phyloP scores from a whole-genome alignment of 2,113 vertebrate genomes.

The Tachysurus vachellii region DNA sequence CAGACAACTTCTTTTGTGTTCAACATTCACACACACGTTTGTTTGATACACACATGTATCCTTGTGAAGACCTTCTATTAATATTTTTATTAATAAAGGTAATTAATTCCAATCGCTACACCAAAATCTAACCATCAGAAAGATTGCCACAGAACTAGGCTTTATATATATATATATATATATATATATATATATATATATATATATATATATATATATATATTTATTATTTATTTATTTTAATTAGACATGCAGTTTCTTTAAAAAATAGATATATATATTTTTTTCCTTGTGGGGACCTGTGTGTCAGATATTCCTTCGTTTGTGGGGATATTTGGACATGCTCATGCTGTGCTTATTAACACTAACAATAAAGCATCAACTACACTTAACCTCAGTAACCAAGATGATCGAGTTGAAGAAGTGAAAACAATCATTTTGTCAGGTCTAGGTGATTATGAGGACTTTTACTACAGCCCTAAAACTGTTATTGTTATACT shows the following conservation, averaged over 20 bases:
- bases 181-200: too few species aligned
- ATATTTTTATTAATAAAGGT: neutral
- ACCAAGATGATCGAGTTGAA: neutral
- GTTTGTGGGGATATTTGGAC: neutral
- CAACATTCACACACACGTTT: neutral
- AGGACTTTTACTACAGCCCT: neutral
- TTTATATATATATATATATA: too few species aligned
- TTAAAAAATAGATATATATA: neutral
- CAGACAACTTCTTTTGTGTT: neutral
- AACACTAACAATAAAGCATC: neutral
- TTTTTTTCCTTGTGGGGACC: neutral
- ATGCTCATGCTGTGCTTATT: neutral
- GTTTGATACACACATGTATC: too few species aligned
- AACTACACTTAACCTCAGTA: neutral
- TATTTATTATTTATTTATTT: neutral
- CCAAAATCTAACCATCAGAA: neutral
- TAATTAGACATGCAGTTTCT: neutral
- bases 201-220: too few species aligned
- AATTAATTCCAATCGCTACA: neutral
- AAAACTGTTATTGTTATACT: too few species aligned
- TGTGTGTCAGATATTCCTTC: neutral
- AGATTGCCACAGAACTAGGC: too few species aligned
- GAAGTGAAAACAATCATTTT: neutral
- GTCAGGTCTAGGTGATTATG: neutral
- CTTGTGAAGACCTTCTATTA: neutral